Base-by-base conservation (phyloP, 2,113 vertebrate species). In the Hemicordylus capensis region DNA sequence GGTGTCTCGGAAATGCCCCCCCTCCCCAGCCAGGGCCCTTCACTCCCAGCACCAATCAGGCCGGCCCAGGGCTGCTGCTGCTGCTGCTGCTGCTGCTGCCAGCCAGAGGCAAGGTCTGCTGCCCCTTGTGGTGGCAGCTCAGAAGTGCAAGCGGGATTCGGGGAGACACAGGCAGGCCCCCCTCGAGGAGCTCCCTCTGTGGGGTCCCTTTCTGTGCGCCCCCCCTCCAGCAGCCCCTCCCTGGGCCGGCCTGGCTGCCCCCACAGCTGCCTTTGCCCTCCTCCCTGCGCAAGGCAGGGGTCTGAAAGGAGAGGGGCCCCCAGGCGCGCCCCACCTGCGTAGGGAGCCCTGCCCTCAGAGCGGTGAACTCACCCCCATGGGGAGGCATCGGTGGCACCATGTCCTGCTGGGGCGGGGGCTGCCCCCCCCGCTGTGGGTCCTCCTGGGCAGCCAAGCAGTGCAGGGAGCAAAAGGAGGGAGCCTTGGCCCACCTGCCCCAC, bases 401-500 rank as follows among this genome's bases (percentile, higher is more conserved):
- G 8, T 42, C 14, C 51, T 7, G 0, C 80, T 15, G 31, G 48
- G 31, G 34, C n/a, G 54, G n/a, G 51, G 5, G 19, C 54, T 14
- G 26, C 34, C 20, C 9, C 37, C 5, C 51, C 19, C 37, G 46
- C 69, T n/a, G 24, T 0, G 19, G 0, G 0, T 58, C 44, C n/a
- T n/a, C n/a, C 1, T 0, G 84, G 69, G 0, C 34, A 77, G 79
- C 44, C 1, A 26, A 63, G 28, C 37, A 75, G n/a, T 34, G 26
- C 31, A 39, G 42, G 58, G 48, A 90, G 39, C 89, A 91, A 82
- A 15, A 51, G 44, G 44, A 34, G 82, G 85, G n/a, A n/a, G n/a
- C n/a, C n/a, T n/a, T n/a, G 94, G 90, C 90, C 89, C 83, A 80
- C 58, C 56, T 89, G 84, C 86, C 73, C 2, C 51, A 10, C 12